phyloP scores from a whole-genome alignment of 2,888 invertebrate species.

The Syritta pipiens region DNA sequence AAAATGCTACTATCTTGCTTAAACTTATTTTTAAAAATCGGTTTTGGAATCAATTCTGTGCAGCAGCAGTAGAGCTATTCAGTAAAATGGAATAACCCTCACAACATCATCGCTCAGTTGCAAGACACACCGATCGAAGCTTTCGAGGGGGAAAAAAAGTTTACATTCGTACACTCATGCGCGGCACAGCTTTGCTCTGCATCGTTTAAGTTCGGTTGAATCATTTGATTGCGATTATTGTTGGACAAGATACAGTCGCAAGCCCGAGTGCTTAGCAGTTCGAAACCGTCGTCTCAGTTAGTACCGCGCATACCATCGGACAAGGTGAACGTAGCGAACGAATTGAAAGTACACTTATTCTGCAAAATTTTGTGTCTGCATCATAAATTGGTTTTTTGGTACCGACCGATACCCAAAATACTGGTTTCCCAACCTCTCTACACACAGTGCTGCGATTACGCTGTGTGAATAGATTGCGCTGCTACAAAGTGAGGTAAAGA shows the following conservation, averaged over 20 bases:
- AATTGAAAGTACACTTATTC: conserved; percentile 44
- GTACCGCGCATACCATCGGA: conserved; percentile 60
- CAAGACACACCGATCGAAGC: conserved; percentile 28
- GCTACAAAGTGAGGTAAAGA: conserved; percentile 65
- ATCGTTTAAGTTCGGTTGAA: conserved; percentile 48
- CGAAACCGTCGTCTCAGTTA: conserved; percentile 58
- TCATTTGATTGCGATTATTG: conserved; percentile 52
- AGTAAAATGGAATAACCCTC: too few relatives aligned
- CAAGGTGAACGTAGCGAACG: conserved; percentile 63
- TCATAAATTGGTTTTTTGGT: conserved; percentile 44
- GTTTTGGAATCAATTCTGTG: too few relatives aligned
- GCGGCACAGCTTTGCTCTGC: conserved; percentile 36
- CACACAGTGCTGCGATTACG: conserved; percentile 65
- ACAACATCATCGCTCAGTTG: too few relatives aligned
- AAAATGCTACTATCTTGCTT: too few relatives aligned
- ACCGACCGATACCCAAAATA: conserved; percentile 61
- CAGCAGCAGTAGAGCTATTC: too few relatives aligned
- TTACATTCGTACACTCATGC: neutral
- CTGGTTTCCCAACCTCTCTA: conserved; percentile 65
- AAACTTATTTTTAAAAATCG: too few relatives aligned
- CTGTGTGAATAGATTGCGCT: conserved; percentile 65
- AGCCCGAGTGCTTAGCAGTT: conserved; percentile 47
- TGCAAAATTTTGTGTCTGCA: conserved; percentile 36
- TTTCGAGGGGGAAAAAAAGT: conserved; percentile 20
- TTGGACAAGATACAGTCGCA: conserved; percentile 41